A percentile compares a stretch with the other conserved stretches of the same genome.
Evolutionary conservation across 2,113 vertebrate species (phyloP).

Genomic region (Mola mola): DNA sequence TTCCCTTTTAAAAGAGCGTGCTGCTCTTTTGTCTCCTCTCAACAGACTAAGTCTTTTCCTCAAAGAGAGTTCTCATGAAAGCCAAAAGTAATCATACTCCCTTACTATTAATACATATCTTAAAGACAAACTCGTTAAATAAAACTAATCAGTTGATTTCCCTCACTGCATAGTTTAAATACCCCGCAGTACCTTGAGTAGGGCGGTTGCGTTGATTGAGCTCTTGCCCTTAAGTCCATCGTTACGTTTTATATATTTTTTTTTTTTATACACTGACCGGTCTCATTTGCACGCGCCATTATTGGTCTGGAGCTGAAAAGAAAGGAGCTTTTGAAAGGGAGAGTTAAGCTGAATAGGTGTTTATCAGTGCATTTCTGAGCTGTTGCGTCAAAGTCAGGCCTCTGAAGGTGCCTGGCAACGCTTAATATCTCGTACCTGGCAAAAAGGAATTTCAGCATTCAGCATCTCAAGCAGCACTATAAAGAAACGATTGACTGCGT

Average conservation of each 20-base stretch:
- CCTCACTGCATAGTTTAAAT: constrained; percentile 10
- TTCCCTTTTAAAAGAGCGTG: too few relatives aligned
- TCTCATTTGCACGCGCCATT: constrained; percentile 27
- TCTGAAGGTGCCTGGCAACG: background rate
- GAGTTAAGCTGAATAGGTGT: too few relatives aligned
- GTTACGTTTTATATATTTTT: constrained; percentile 1
- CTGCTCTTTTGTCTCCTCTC: too few relatives aligned
- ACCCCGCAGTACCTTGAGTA: constrained; percentile 1
- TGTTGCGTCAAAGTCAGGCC: background rate
- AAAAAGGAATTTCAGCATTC: background rate
- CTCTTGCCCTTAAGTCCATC: constrained; percentile 17
- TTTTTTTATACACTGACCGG: background rate
- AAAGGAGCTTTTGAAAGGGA: background rate
- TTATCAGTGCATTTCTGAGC: background rate
- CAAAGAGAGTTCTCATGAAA: constrained; percentile 26
- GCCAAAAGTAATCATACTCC: constrained; percentile 16
- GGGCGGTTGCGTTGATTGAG: constrained; percentile 28
- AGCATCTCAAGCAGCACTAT: background rate
- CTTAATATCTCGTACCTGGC: background rate
- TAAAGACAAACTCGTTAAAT: constrained; percentile 29
- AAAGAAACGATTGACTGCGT: constrained; percentile 13
- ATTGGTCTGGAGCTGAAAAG: constrained; percentile 2
- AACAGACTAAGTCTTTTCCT: too few relatives aligned
- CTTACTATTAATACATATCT: constrained; percentile 27
- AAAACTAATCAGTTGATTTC: constrained; percentile 24